Evolutionary conservation across 2,113 vertebrate genomes (phyloP).

Genomic region (Strix uralensis): DNA sequence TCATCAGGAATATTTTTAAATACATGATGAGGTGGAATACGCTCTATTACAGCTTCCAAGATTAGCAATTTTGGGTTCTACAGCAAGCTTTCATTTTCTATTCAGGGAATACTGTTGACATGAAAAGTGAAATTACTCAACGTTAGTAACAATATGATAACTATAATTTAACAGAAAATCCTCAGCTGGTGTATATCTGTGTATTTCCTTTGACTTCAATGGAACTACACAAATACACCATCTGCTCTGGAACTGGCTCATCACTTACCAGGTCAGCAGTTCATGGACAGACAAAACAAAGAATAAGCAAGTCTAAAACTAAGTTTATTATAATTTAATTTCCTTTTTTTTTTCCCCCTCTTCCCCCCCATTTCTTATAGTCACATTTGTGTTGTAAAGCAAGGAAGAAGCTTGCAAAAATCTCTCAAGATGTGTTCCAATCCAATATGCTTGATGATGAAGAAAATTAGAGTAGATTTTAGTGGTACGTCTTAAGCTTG

Average conservation of each 20-base stretch:
- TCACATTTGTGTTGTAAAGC: neutral
- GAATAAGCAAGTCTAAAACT: slow-evolving; percentile 25
- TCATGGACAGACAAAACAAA: slow-evolving; percentile 11
- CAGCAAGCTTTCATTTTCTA: slow-evolving; percentile 37
- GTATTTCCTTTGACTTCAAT: slow-evolving; percentile 6
- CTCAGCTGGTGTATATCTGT: slow-evolving; percentile 11
- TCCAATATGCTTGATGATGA: neutral
- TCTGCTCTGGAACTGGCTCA: slow-evolving; percentile 47
- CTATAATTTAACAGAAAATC: slow-evolving; percentile 29
- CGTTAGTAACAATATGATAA: neutral
- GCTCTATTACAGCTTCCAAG: slow-evolving; percentile 7
- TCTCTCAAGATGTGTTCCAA: neutral
- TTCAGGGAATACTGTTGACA: slow-evolving; percentile 29
- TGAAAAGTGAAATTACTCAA: slow-evolving; percentile 23
- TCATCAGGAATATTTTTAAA: slow-evolving; percentile 13
- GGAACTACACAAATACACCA: slow-evolving; percentile 33
- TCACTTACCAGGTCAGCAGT: slow-evolving; percentile 33
- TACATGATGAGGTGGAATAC: neutral
- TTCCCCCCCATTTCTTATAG: neutral
- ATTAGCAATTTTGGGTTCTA: neutral
- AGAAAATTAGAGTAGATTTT: slow-evolving; percentile 13
- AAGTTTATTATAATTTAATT: neutral
- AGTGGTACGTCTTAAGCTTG: neutral
- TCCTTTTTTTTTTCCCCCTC: neutral
- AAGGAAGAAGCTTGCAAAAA: neutral